phyloP scores from a whole-genome alignment of 2,888 invertebrate genomes.

The Chydorus sphaericus region DNA sequence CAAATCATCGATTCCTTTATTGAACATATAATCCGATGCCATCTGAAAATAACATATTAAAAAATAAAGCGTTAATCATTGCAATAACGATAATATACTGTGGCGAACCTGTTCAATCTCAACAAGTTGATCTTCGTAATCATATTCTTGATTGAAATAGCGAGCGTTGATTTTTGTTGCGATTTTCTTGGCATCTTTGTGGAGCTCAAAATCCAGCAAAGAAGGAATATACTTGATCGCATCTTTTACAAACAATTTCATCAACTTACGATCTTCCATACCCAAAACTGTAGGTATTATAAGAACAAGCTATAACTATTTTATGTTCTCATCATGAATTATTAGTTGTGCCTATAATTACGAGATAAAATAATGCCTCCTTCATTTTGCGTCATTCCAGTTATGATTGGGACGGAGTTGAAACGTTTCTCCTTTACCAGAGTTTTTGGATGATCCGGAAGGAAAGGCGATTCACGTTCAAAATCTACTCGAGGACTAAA shows the following conservation, averaged over 20 bases:
- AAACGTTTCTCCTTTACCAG: neutral
- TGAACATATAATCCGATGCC: too few relatives aligned
- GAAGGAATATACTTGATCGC: neutral
- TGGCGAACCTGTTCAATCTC: too few relatives aligned
- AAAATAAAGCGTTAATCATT: too few relatives aligned
- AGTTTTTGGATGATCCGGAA: neutral
- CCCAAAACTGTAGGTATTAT: too few relatives aligned
- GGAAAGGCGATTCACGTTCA: neutral
- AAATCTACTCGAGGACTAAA: neutral
- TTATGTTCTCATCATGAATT: too few relatives aligned
- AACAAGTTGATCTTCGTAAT: too few relatives aligned
- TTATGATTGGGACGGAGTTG: neutral
- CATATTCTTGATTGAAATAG: too few relatives aligned
- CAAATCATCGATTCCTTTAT: too few relatives aligned
- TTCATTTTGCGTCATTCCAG: slow-evolving; percentile 2
- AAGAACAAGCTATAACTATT: too few relatives aligned
- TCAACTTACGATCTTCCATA: neutral
- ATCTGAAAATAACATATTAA: too few relatives aligned
- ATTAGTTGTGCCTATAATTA: too few relatives aligned
- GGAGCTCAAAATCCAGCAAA: neutral
- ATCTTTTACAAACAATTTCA: neutral
- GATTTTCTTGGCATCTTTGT: neutral
- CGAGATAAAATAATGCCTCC: neutral
- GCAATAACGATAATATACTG: too few relatives aligned
- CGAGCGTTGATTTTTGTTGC: neutral